A percentile compares a stretch with the other conserved stretches of the same genome.
Evolutionary conservation across 2,797 vertebrate species (phyloP).

Genomic region (Acanthopagrus latus): DNA sequence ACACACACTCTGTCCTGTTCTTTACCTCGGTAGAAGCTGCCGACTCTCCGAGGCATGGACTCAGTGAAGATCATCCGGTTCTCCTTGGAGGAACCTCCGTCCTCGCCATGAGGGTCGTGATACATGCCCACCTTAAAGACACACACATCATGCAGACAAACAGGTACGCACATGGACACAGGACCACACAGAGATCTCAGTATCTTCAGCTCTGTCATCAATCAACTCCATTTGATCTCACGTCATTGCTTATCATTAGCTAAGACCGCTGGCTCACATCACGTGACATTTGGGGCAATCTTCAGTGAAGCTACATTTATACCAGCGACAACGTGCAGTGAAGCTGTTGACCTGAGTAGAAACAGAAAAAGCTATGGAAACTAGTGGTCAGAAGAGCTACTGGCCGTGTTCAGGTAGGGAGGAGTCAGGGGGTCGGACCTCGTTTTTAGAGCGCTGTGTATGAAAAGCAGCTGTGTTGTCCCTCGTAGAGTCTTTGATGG

Average conservation of each 20-base stretch:
- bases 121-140: constrained; percentile 90
- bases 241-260: constrained; percentile 34
- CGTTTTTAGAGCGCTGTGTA: constrained; percentile 88
- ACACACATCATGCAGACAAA: constrained; percentile 38
- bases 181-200: constrained; percentile 27
- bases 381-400: constrained; percentile 55
- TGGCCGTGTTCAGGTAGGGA: constrained; percentile 42
- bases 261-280: constrained; percentile 48
- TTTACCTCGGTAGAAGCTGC: constrained; percentile 98
- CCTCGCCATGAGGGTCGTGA: constrained; percentile 94
- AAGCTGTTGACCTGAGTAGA: constrained; percentile 64
- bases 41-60: constrained; percentile 96
- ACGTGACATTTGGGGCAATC: constrained; percentile 60
- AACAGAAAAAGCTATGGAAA: constrained; percentile 65
- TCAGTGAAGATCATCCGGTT: constrained; percentile 97
- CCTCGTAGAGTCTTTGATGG: constrained; percentile 90
- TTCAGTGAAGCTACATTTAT: constrained; percentile 71
- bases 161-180: constrained; percentile 39
- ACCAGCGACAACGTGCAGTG: constrained; percentile 73
- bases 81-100: constrained; percentile 94
- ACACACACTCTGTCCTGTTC: neutral
- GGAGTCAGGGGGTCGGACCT: constrained; percentile 82
- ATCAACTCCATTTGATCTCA: constrained; percentile 23
- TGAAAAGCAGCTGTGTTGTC: constrained; percentile 89
- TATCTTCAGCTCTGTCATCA: neutral